Evolutionary conservation across 2,113 vertebrate genomes (phyloP).

Genomic region (Eidolon helvum): DNA sequence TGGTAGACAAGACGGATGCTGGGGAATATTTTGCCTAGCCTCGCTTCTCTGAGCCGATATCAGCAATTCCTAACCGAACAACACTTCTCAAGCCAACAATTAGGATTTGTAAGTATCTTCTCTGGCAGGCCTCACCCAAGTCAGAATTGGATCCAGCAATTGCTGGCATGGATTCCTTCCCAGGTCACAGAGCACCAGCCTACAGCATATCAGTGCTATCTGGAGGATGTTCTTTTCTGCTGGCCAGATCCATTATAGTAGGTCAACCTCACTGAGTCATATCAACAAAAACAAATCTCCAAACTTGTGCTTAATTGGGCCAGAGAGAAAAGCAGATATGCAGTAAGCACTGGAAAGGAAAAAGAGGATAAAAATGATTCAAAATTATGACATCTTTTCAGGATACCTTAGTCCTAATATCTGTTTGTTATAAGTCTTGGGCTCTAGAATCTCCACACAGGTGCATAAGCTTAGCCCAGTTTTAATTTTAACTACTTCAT

Average conservation of each 20-base stretch:
- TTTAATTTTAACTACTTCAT: conserved; percentile 2
- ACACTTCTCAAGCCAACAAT: background rate
- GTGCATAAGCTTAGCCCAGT: background rate
- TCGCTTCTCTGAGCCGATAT: background rate
- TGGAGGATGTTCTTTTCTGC: background rate
- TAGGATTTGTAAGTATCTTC: background rate
- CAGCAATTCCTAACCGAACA: background rate
- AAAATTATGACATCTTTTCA: background rate
- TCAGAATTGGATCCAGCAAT: background rate
- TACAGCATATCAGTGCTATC: background rate
- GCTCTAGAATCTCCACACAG: background rate
- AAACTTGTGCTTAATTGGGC: background rate
- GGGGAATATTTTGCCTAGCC: background rate
- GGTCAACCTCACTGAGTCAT: background rate
- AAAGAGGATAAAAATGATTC: background rate
- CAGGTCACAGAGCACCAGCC: background rate
- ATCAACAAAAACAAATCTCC: background rate
- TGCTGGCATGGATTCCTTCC: background rate
- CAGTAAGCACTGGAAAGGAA: background rate
- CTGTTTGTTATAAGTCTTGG: background rate
- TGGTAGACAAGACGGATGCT: background rate
- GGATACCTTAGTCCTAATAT: background rate
- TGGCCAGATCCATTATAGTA: background rate
- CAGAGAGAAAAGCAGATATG: background rate
- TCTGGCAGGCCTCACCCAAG: background rate